A percentile compares a stretch with the other conserved stretches of the same genome.
These are phyloP conservation scores for Helicolenus hilgendorfi DNA, from an alignment of 2,797 vertebrate genomes.

Conservation along the genomic window DNA sequence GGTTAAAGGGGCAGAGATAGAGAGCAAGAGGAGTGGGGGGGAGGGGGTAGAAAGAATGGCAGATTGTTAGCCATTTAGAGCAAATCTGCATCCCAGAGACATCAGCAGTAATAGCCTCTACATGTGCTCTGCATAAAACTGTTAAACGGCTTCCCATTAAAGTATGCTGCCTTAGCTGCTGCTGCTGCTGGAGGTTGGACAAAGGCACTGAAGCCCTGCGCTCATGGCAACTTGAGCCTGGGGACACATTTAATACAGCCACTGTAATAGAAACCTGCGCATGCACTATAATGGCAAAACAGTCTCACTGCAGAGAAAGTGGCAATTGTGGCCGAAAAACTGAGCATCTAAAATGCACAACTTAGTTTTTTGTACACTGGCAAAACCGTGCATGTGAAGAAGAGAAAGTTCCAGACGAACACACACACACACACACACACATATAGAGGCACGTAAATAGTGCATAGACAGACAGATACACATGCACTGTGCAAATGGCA, in stretches of 20 bases:
- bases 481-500: conserved; percentile 63
- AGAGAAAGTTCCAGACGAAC: neutral
- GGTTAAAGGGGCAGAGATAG: conserved; percentile 48
- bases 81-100: conserved; percentile 82
- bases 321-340: conserved; percentile 30
- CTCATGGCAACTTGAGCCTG: conserved; percentile 71
- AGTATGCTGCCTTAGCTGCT: conserved; percentile 56
- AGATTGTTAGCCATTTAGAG: conserved; percentile 81
- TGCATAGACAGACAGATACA: conserved; percentile 23
- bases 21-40: neutral
- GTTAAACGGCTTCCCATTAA: conserved; percentile 83
- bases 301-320: conserved; percentile 43
- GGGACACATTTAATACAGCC: conserved; percentile 73
- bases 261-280: conserved; percentile 62
- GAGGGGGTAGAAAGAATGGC: conserved; percentile 28
- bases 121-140: conserved; percentile 81
- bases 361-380: conserved; percentile 27
- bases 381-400: conserved; percentile 4
- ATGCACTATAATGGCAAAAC: conserved; percentile 61
- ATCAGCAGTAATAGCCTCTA: conserved; percentile 81
- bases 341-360: conserved; percentile 24
- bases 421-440: conserved; percentile 1
- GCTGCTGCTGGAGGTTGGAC: conserved; percentile 69
- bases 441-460: conserved; percentile 14
- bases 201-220: conserved; percentile 54